Evolutionary conservation across 2,888 invertebrate genomes (phyloP).

Genomic region (Pheosia gnoma): DNA sequence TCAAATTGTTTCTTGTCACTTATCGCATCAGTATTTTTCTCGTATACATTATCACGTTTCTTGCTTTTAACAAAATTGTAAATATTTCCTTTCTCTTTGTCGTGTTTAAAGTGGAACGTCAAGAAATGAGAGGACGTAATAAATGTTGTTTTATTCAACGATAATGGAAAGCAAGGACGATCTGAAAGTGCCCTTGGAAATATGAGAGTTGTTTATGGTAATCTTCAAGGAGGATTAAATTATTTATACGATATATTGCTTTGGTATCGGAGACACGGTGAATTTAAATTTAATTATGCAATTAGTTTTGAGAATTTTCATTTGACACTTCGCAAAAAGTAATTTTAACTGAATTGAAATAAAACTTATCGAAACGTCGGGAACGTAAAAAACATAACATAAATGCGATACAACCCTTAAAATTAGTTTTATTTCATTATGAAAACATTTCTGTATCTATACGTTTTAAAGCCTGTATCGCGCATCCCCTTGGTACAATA

Average conservation of each 20-base stretch:
- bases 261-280: constrained; percentile 17
- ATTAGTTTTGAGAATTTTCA: no score
- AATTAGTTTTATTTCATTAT: neutral
- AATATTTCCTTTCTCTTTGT: constrained; percentile 35
- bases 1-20: constrained; percentile 4
- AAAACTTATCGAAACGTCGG: no score
- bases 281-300: neutral
- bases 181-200: constrained; percentile 18
- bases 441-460: constrained; percentile 27
- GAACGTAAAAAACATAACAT: no score
- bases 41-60: constrained; percentile 19
- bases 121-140: constrained; percentile 39
- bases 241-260: constrained; percentile 28
- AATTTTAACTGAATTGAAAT: no score
- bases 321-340: no score
- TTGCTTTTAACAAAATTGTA: constrained; percentile 36
- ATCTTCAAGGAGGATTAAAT: constrained; percentile 25
- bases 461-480: constrained; percentile 30
- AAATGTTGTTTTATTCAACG: constrained; percentile 44
- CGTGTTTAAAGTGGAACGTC: constrained; percentile 31
- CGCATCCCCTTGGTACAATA: constrained; percentile 31
- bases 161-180: constrained; percentile 21
- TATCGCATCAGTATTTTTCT: neutral
- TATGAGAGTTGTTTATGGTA: constrained; percentile 26
- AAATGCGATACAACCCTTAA: no score